Evolutionary conservation across 92 coral and sea anemone species (phyloP), one percentile per base, ranked within the genome.

Genomic region (Heliopora coerulea): DNA sequence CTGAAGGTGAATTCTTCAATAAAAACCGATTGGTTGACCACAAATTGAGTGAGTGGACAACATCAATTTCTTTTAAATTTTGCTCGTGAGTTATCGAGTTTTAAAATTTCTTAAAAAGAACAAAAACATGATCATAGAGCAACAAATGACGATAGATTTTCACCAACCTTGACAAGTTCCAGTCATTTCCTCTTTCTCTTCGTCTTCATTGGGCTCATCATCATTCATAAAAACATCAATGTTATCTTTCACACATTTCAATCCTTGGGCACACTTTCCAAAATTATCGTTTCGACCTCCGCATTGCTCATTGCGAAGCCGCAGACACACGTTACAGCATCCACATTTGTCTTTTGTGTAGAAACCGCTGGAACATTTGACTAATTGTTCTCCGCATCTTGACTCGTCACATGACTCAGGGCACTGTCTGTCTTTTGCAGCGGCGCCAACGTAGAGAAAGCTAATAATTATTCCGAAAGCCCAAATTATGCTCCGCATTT

Each of bases 151-250:
- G n/a, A n/a, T n/a, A n/a, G n/a, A n/a, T n/a, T n/a, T 12, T 54
- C 60, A 31, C 68, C 3, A 19, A 69, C 76, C 76, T 69, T 69
- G 61, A 44, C 76, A 69, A 4, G 50, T 52, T 12, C 76, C 76
- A 52, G 50, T 69, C 14, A 49, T 48, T 3, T 69, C 76, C 17
- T 69, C 62, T 3, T 69, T 62, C 17, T 69, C 62, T 50, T 30
- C 76, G 19, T 44, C 62, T 34, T 23, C 62, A 25, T 29, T 25
- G 35, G 11, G 21, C 1, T 26, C 62, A 0, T 69, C 61, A n/a
- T 69, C 76, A 50, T 28, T 69, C 76, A 69, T 69, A 29, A 69
- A 69, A n/a, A 62, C 76, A 49, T 69, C 76, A 50, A 6, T 46
- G 29, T 33, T 69, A n/a, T 49, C 44, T 13, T 33, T 34, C 26